These are phyloP conservation scores for Philaenus spumarius DNA, from an alignment of 1,140 invertebrate species.

Conservation along the genomic window DNA sequence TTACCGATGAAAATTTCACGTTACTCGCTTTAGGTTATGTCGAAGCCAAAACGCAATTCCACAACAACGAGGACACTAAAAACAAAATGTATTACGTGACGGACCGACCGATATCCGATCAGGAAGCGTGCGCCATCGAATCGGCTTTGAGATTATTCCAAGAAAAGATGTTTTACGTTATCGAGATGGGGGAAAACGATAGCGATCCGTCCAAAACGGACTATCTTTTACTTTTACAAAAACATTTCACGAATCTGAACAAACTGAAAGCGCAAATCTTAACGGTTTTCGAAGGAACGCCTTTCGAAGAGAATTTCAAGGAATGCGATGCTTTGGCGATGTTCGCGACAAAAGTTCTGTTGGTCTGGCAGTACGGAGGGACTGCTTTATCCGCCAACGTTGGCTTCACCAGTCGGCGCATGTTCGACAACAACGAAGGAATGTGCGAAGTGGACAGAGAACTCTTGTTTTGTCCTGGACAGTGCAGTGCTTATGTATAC, in stretches of 20 bases:
- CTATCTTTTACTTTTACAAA: neutral
- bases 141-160: neutral
- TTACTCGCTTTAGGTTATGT: neutral
- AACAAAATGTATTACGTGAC: constrained; percentile 1
- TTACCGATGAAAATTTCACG: neutral
- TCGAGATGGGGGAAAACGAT: neutral
- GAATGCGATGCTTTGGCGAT: neutral
- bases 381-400: neutral
- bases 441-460: constrained; percentile 7
- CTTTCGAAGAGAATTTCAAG: neutral
- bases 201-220: neutral
- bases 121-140: constrained; percentile 1
- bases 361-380: constrained; percentile 6
- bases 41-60: neutral
- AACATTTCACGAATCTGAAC: constrained; percentile 1
- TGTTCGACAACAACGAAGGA: neutral
- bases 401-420: neutral
- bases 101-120: neutral
- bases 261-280: neutral
- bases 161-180: constrained; percentile 4
- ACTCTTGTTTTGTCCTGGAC: neutral
- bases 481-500: constrained; percentile 6
- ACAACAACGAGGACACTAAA: neutral
- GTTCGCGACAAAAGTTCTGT: constrained; percentile 3
- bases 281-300: neutral